These are phyloP conservation scores for Syngnathus acus DNA, from an alignment of 2,797 vertebrate species.

Conservation along the genomic window DNA sequence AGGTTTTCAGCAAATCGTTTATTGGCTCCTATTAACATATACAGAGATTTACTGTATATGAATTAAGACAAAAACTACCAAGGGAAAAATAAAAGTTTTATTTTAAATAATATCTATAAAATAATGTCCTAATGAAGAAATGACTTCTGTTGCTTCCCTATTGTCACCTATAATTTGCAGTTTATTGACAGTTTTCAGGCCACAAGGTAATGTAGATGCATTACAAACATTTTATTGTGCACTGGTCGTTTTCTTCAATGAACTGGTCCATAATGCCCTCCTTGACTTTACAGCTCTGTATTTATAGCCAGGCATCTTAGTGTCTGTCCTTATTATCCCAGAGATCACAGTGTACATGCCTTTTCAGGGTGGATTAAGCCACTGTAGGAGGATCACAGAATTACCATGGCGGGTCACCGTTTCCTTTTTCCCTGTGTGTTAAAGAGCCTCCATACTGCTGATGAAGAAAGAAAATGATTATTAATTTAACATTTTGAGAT, in stretches of 20 bases:
- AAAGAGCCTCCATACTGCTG: neutral
- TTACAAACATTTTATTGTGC: neutral
- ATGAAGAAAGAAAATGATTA: neutral
- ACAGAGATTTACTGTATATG: too few species aligned
- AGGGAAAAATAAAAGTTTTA: too few species aligned
- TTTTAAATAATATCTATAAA: too few species aligned
- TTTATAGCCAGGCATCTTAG: conserved; percentile 58
- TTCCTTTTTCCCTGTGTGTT: neutral
- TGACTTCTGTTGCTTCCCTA: too few species aligned
- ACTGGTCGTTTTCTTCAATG: neutral
- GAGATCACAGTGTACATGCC: conserved; percentile 37
- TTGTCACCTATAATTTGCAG: too few species aligned
- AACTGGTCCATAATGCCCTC: neutral
- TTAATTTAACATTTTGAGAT: neutral
- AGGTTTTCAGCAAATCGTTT: too few species aligned
- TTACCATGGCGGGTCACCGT: conserved; percentile 3
- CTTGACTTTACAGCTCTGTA: conserved; percentile 18
- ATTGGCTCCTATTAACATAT: too few species aligned
- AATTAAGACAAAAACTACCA: too few species aligned
- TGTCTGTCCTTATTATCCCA: conserved; percentile 42
- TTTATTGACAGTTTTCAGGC: neutral
- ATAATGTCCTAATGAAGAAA: too few species aligned
- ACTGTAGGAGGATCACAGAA: neutral
- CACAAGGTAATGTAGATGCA: neutral
- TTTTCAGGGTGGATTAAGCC: conserved; percentile 40